Evolutionary conservation across 1,140 invertebrate species (phyloP).

Genomic region (Liolophura sinensis): DNA sequence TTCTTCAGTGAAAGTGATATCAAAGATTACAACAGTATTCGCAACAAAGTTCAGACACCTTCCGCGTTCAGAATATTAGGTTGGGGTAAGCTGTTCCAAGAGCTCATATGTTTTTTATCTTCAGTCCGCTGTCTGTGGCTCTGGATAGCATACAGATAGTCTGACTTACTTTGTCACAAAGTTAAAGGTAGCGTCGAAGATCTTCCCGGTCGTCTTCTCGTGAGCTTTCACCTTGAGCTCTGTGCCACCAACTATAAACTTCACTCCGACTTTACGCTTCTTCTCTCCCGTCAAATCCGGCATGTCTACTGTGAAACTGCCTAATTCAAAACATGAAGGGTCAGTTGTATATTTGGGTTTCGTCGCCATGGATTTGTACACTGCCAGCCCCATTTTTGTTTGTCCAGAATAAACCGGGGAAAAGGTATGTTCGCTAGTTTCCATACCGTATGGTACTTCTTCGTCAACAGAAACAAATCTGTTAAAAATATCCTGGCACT

Average conservation of each 20-base stretch:
- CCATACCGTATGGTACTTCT: too few species aligned
- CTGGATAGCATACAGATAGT: too few species aligned
- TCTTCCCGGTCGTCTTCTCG: conserved; percentile 13
- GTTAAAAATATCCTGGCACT: too few species aligned
- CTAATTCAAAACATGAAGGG: conserved; percentile 16
- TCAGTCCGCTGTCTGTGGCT: too few species aligned
- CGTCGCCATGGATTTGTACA: conserved; percentile 16
- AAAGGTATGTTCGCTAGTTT: conserved; percentile 12
- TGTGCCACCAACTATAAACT: conserved; percentile 23
- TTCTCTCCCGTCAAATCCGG: conserved; percentile 12
- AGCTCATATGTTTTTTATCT: too few species aligned
- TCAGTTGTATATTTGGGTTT: conserved; percentile 23
- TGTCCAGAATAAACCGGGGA: conserved; percentile 13
- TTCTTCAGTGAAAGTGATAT: too few species aligned
- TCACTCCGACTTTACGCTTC: conserved; percentile 20
- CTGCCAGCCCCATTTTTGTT: conserved; percentile 12
- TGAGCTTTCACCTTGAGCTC: conserved; percentile 27
- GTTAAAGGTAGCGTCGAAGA: conserved; percentile 23
- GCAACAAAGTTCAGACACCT: too few species aligned
- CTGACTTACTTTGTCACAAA: conserved; percentile 2
- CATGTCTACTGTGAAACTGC: conserved; percentile 19
- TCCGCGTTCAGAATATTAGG: too few species aligned
- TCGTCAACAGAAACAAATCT: too few species aligned
- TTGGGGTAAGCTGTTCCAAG: too few species aligned
- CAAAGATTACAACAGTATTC: too few species aligned